Evolutionary conservation across 2,797 vertebrate genomes (phyloP).

Genomic region (Geotrypetes seraphini): DNA sequence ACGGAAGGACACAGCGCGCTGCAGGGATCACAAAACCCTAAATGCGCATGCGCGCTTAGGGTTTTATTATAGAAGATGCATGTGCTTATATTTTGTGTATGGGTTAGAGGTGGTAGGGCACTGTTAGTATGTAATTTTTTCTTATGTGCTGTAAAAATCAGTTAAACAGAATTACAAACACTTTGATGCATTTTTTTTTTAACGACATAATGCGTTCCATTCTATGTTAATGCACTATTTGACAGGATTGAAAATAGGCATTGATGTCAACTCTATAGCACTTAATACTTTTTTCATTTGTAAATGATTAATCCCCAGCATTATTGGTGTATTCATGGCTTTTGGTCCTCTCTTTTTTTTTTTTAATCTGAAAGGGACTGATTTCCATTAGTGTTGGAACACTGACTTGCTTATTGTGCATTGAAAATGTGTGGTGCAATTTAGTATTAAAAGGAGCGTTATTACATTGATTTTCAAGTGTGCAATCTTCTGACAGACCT

Average conservation of each 20-base stretch:
- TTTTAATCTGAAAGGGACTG: constrained; percentile 23
- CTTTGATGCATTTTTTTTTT: too few relatives aligned
- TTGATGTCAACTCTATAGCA: constrained; percentile 10
- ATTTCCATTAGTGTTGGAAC: constrained; percentile 25
- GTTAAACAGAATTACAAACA: background rate
- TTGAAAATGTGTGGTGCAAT: constrained; percentile 29
- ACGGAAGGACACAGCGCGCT: too few relatives aligned
- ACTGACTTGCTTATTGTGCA: constrained; percentile 22
- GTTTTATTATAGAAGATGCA: too few relatives aligned
- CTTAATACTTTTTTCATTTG: constrained; percentile 4
- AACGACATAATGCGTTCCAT: too few relatives aligned
- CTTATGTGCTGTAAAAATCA: background rate
- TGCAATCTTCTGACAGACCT: constrained; percentile 9
- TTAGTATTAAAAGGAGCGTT: constrained; percentile 16
- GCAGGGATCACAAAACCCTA: too few relatives aligned
- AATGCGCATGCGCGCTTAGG: too few relatives aligned
- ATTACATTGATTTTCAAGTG: constrained; percentile 14
- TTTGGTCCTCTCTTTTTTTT: background rate
- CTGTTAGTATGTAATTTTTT: too few relatives aligned
- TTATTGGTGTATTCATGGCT: background rate
- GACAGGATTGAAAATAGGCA: constrained; percentile 1
- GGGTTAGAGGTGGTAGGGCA: too few relatives aligned
- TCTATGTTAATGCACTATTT: background rate
- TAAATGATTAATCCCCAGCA: constrained; percentile 5
- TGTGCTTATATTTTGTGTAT: too few relatives aligned